Evolutionary conservation across 2,888 invertebrate genomes (phyloP).

Genomic region (Drosophila testacea): DNA sequence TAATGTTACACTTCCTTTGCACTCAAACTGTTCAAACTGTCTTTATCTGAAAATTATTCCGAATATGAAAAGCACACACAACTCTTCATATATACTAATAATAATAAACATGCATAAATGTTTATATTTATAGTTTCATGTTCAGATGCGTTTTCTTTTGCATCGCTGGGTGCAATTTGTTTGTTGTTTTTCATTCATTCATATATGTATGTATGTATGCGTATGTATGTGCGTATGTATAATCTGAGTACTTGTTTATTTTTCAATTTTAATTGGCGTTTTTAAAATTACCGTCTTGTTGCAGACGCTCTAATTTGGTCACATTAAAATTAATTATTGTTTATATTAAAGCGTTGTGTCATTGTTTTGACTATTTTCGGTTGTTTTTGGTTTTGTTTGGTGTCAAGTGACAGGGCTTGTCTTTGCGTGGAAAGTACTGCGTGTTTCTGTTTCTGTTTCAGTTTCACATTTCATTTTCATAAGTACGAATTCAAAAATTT

Average conservation of each 20-base stretch:
- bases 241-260: conserved; percentile 2
- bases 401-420: conserved; percentile 21
- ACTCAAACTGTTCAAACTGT: no score
- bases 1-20: no score
- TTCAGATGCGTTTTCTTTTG: conserved; percentile 16
- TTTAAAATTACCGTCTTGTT: conserved; percentile 10
- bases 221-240: no score
- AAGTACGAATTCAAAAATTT: conserved; percentile 8
- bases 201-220: neutral
- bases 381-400: conserved; percentile 1
- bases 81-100: no score
- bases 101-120: no score
- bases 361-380: conserved; percentile 29
- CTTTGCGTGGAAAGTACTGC: conserved; percentile 37
- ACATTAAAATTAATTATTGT: conserved; percentile 56
- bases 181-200: conserved; percentile 6
- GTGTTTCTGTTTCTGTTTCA: conserved; percentile 12
- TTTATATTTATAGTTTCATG: conserved; percentile 1
- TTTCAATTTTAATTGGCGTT: conserved; percentile 16
- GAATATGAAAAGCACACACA: no score
- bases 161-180: conserved; percentile 18
- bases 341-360: conserved; percentile 30
- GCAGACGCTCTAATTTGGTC: conserved; percentile 54
- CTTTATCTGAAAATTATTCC: no score
- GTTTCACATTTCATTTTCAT: conserved; percentile 36